These are phyloP conservation scores for Platygyra sinensis DNA, from an alignment of 64 coral and sea anemone genomes.

Conservation along the genomic window DNA sequence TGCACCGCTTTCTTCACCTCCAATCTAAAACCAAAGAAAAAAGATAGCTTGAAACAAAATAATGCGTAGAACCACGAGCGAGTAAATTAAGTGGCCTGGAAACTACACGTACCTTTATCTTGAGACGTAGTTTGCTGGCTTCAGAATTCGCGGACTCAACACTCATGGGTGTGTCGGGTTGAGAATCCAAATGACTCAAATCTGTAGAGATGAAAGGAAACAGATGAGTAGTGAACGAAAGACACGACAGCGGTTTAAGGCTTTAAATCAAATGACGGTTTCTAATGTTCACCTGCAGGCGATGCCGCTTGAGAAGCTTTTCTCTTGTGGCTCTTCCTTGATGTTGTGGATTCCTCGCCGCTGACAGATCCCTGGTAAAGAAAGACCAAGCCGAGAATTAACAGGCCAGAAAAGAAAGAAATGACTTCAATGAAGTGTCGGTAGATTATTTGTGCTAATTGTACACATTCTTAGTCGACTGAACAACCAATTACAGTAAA, in stretches of 20 bases:
- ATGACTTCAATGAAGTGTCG: too few species aligned
- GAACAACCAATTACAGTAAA: too few species aligned
- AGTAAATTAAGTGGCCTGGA: too few species aligned
- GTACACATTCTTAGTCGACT: too few species aligned
- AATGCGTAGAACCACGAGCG: too few species aligned
- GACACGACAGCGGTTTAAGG: too few species aligned
- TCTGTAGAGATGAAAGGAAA: not conserved
- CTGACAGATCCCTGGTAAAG: slow-evolving; percentile 69
- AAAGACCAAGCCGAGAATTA: not conserved
- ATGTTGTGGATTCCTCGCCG: slow-evolving; percentile 80
- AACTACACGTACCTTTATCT: slow-evolving; percentile 80
- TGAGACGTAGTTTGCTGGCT: slow-evolving; percentile 83
- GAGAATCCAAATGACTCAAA: slow-evolving; percentile 68
- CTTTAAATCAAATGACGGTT: not conserved
- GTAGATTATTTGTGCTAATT: too few species aligned
- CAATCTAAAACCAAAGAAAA: slow-evolving; percentile 56
- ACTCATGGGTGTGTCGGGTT: slow-evolving; percentile 85
- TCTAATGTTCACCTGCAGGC: slow-evolving; percentile 43
- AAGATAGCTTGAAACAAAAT: too few species aligned
- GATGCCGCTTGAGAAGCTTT: slow-evolving; percentile 74
- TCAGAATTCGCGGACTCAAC: slow-evolving; percentile 88
- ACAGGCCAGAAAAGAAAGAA: too few species aligned
- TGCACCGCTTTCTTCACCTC: slow-evolving; percentile 74
- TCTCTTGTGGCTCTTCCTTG: slow-evolving; percentile 87
- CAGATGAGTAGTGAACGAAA: not conserved